Conservation (phyloP, 2,888 invertebrate species). For the Trissoscelio sp. region DNA sequence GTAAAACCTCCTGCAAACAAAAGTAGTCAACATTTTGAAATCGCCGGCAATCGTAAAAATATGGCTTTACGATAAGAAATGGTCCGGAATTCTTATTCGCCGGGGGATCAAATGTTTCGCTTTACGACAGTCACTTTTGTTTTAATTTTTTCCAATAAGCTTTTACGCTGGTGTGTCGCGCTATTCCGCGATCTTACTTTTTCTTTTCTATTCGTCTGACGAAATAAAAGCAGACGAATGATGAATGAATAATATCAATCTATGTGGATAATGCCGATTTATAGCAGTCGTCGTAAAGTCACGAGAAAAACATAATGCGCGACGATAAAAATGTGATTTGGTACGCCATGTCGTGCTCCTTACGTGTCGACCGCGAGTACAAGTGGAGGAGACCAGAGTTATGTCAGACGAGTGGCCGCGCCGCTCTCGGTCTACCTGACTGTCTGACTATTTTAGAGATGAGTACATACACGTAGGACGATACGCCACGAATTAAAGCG, state of each 20-base stretch:
- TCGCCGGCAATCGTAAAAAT: constrained; percentile 28
- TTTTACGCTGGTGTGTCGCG: constrained; percentile 17
- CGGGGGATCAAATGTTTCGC: constrained; percentile 27
- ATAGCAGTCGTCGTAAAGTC: neutral
- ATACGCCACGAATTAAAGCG: constrained; percentile 78
- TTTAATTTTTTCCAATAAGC: constrained; percentile 18
- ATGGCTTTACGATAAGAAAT: constrained; percentile 27
- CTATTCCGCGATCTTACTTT: no score
- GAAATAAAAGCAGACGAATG: neutral
- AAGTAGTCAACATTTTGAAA: constrained; percentile 26
- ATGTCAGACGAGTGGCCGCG: constrained; percentile 71
- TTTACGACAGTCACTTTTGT: constrained; percentile 39
- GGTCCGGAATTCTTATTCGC: constrained; percentile 35
- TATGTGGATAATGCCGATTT: neutral
- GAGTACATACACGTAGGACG: constrained; percentile 70
- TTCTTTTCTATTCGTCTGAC: neutral
- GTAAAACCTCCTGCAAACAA: constrained; percentile 22
- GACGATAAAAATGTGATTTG: constrained; percentile 18
- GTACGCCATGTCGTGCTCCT: constrained; percentile 28
- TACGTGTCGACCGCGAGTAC: constrained; percentile 48
- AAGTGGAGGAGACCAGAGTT: constrained; percentile 72
- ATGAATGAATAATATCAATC: neutral
- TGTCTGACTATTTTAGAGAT: constrained; percentile 72
- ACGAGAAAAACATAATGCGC: neutral
- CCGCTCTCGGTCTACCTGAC: constrained; percentile 41